Evolutionary conservation across 2,888 invertebrate species (phyloP), one percentile per base, ranked within the genome.

Genomic region (Monoplex corrugatus): DNA sequence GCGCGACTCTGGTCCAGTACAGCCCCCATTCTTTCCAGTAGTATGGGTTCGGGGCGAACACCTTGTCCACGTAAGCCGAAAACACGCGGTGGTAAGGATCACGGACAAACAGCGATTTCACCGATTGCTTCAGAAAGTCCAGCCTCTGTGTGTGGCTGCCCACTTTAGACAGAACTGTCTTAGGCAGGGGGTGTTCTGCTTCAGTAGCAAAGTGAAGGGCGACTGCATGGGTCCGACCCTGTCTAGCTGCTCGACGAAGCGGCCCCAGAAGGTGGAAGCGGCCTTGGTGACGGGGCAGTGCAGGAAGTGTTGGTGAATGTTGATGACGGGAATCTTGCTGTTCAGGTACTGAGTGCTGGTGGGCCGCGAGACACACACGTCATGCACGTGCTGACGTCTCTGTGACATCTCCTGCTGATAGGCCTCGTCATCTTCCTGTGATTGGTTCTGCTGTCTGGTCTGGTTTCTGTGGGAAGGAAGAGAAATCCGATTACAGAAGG

Each of bases 61-160:
- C 78, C 72, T 92, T 92, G 80, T 92, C 92, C 50, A 92, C 89
- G 75, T 90, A 92, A 0, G 92, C 90, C 16, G 92, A 92, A 44
- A 91, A 89, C 43, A 92, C 89, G 35, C 92, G 38, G 28, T 90
- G 87, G 80, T 90, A 92, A 0, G 92, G 92, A 68, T 92, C 89
- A 1, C 92, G 78, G 0, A 90, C 91, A 57, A 91, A 92, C 38
- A 91, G 50, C 68, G 91, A 86, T 86, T 89, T 90, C 5, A 78
- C 40, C 1, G 91, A 87, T 0, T 44, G 1, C 0, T 72, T 38
- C 23, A 91, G 35, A 32, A 90, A 90, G 13, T 45, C 10, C 45
- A 16, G 2, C 28, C 82, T 44, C 6, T 8, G 32, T 0, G 40
- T 2, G 16, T 0, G 0, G 16, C 3, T 16, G 2, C 82, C 32